A percentile compares a stretch with the other conserved stretches of the same genome.
Conservation (phyloP, 2,888 invertebrate species). For the Spisula solida region DNA sequence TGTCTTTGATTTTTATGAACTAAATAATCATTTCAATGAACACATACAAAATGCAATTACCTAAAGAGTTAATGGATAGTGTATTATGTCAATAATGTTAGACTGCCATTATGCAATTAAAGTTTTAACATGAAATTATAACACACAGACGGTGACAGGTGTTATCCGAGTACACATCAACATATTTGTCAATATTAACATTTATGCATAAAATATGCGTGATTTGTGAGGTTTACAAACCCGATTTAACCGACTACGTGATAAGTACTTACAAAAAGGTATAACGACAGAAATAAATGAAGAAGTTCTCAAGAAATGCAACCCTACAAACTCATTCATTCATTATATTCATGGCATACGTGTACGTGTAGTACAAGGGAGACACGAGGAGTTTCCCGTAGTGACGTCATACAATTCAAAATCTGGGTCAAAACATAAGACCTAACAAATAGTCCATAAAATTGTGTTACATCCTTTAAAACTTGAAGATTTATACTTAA, state of each 20-base stretch:
- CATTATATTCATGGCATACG: conserved; percentile 25
- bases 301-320: too few relatives aligned
- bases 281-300: not conserved
- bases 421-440: conserved; percentile 42
- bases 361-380: conserved; percentile 59
- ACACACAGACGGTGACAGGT: not conserved
- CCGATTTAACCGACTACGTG: not conserved
- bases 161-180: not conserved
- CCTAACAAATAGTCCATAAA: conserved; percentile 45
- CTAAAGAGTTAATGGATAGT: too few relatives aligned
- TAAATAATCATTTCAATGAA: too few relatives aligned
- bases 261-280: not conserved
- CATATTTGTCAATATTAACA: not conserved
- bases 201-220: conserved; percentile 36
- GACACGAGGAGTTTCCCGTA: conserved; percentile 67
- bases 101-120: too few relatives aligned
- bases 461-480: not conserved
- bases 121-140: not conserved
- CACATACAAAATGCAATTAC: too few relatives aligned
- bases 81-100: too few relatives aligned
- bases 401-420: conserved; percentile 64
- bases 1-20: too few relatives aligned
- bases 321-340: too few relatives aligned
- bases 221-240: not conserved
- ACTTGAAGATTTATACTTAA: not conserved